Conservation (phyloP, 2,888 invertebrate genomes). For the Iphiclides podalirius region DNA sequence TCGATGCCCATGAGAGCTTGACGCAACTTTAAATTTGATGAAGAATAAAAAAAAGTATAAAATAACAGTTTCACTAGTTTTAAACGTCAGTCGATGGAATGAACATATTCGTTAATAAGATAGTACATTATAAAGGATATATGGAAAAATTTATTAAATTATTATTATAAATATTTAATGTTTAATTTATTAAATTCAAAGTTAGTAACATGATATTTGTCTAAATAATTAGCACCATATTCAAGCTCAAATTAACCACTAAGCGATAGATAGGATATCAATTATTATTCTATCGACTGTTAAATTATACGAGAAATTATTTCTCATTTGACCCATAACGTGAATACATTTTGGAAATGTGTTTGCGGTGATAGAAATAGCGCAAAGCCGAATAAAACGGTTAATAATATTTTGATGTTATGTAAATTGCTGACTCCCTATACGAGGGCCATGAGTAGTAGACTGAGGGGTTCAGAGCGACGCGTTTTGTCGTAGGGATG, state of each 20-base stretch:
- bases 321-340: neutral
- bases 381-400: slow-evolving; percentile 41
- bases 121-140: too few relatives aligned
- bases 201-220: too few relatives aligned
- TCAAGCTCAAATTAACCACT: slow-evolving; percentile 2
- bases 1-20: too few relatives aligned
- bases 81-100: too few relatives aligned
- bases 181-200: too few relatives aligned
- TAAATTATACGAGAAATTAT: neutral
- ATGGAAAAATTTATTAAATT: too few relatives aligned
- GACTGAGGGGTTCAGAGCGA: slow-evolving; percentile 17
- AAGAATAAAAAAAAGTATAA: too few relatives aligned
- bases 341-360: slow-evolving; percentile 5
- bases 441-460: slow-evolving; percentile 21
- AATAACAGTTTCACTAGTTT: too few relatives aligned
- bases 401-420: slow-evolving; percentile 61
- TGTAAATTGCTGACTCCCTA: slow-evolving; percentile 59
- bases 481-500: slow-evolving; percentile 25
- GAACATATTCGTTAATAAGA: too few relatives aligned
- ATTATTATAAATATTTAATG: too few relatives aligned
- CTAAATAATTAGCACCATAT: too few relatives aligned
- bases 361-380: slow-evolving; percentile 14
- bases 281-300: slow-evolving; percentile 17
- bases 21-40: too few relatives aligned
- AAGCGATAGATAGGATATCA: slow-evolving; percentile 7